phyloP scores from a whole-genome alignment of 2,888 invertebrate species.

The Linnaemya vulpina region DNA sequence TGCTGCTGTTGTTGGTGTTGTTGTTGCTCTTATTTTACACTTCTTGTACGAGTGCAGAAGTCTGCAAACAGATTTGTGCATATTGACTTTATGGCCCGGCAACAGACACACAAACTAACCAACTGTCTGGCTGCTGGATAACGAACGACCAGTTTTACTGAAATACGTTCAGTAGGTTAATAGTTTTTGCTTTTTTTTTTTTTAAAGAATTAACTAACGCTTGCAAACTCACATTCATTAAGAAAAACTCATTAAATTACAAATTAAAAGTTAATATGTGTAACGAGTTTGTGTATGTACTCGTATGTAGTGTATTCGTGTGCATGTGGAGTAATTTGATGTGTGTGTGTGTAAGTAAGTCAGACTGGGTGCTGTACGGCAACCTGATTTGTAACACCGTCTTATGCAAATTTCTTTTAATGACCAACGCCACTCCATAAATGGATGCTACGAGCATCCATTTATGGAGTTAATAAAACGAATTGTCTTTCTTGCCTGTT shows the following conservation, averaged over 20 bases:
- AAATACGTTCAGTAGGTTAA: constrained; percentile 69
- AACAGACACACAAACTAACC: neutral
- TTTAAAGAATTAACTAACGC: constrained; percentile 48
- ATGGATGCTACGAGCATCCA: constrained; percentile 1
- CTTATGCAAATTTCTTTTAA: constrained; percentile 69
- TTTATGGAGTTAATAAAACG: constrained; percentile 17
- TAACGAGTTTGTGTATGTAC: neutral
- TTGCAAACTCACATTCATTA: constrained; percentile 32
- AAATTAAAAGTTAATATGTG: constrained; percentile 16
- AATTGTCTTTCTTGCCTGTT: constrained; percentile 39
- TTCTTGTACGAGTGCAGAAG: neutral
- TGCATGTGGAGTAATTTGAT: neutral
- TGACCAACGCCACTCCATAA: constrained; percentile 49
- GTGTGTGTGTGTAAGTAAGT: neutral
- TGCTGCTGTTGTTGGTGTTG: neutral
- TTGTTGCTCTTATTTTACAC: constrained; percentile 20
- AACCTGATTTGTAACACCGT: constrained; percentile 40
- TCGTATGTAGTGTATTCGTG: neutral
- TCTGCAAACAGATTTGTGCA: neutral
- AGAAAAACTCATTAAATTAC: constrained; percentile 36
- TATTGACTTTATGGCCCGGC: too few relatives aligned
- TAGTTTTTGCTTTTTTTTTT: constrained; percentile 58
- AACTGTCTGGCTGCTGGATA: constrained; percentile 6
- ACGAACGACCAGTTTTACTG: constrained; percentile 22
- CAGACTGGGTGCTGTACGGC: neutral